Percentiles rank a stretch among this genome's conserved stretches.
Conservation (phyloP, 2,797 vertebrate species). For the Microchirus variegatus region DNA sequence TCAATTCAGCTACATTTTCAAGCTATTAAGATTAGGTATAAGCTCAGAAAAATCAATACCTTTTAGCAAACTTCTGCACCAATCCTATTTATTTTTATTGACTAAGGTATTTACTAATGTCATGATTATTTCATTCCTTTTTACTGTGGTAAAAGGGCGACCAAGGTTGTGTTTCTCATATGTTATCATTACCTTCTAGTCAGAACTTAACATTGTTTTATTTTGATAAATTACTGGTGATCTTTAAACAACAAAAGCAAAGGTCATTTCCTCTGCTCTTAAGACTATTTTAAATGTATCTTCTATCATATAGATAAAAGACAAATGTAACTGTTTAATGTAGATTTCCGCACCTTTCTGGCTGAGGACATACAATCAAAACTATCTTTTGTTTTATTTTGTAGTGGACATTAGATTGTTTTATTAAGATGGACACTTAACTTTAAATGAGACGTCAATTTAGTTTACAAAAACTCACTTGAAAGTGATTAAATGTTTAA, state of each 20-base stretch:
- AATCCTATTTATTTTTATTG: not conserved
- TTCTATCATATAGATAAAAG: not conserved
- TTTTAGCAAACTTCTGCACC: not conserved
- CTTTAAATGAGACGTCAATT: too few species aligned
- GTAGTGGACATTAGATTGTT: not conserved
- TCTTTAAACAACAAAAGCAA: not conserved
- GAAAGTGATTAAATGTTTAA: slow-evolving; percentile 1
- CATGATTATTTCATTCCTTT: not conserved
- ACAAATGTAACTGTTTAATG: not conserved
- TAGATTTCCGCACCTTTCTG: not conserved
- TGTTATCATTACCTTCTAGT: slow-evolving; percentile 7
- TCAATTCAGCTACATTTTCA: not conserved
- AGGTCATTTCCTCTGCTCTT: not conserved
- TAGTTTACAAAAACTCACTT: too few species aligned
- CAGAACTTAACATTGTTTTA: not conserved
- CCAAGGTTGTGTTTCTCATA: not conserved
- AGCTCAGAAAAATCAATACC: not conserved
- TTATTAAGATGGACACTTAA: too few species aligned
- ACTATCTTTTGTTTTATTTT: not conserved
- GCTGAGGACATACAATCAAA: too few species aligned
- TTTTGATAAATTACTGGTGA: not conserved
- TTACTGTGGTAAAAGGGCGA: not conserved
- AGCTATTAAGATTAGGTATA: not conserved
- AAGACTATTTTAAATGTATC: slow-evolving; percentile 2
- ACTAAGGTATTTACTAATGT: not conserved